Conservation (phyloP, 2,113 vertebrate genomes). For the Xiphophorus maculatus region DNA sequence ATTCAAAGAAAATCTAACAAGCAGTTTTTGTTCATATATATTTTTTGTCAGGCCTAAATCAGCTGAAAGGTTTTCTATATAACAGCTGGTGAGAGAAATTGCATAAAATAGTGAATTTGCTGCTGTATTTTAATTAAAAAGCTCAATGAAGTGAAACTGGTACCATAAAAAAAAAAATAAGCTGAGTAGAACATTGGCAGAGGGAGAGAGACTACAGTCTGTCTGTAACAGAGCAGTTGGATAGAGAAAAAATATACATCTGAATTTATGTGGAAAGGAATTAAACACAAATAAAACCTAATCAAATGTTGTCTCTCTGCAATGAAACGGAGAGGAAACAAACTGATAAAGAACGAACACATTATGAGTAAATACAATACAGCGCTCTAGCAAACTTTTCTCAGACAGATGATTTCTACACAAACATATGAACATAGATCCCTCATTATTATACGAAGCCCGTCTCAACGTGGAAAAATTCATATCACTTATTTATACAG, state of each 20-base stretch:
- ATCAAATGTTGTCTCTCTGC: constrained; percentile 17
- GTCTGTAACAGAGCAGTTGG: constrained; percentile 40
- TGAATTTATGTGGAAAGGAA: constrained; percentile 31
- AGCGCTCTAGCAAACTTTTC: constrained; percentile 1
- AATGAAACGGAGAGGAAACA: constrained; percentile 4
- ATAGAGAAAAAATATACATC: constrained; percentile 19
- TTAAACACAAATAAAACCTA: constrained; percentile 35
- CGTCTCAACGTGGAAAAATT: constrained; percentile 21
- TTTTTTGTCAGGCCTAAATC: constrained; percentile 4
- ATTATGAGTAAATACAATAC: constrained; percentile 5
- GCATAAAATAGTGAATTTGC: constrained; percentile 31
- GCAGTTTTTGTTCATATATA: background rate
- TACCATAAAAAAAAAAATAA: constrained; percentile 31
- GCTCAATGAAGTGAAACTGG: constrained; percentile 22
- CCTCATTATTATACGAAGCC: constrained; percentile 3
- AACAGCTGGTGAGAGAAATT: constrained; percentile 37
- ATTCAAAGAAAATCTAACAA: constrained; percentile 34
- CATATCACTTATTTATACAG: constrained; percentile 59
- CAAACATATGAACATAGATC: constrained; percentile 13
- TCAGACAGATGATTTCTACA: constrained; percentile 12
- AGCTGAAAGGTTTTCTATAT: constrained; percentile 15
- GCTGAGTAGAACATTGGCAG: background rate
- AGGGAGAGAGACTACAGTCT: constrained; percentile 17
- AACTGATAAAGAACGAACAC: background rate
- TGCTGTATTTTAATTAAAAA: constrained; percentile 49